phyloP scores from a whole-genome alignment of 2,797 vertebrate species.

The Austrolebias charrua region DNA sequence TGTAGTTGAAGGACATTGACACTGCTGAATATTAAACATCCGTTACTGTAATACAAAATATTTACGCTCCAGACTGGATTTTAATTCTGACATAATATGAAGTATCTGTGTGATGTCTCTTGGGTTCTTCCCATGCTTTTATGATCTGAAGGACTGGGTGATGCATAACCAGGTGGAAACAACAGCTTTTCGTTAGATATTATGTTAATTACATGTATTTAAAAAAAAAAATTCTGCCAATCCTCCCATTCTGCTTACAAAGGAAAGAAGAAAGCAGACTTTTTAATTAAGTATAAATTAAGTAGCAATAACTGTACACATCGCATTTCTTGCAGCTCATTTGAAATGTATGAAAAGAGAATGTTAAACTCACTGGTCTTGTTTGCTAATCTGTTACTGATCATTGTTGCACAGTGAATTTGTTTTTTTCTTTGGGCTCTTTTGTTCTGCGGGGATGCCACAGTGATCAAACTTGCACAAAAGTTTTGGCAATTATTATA shows the following conservation, averaged over 20 bases:
- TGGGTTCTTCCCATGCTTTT: slow-evolving; percentile 1
- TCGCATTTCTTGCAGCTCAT: too few relatives aligned
- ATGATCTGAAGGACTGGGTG: background rate
- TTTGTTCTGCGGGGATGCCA: too few relatives aligned
- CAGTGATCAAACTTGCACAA: too few relatives aligned
- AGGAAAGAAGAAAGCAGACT: background rate
- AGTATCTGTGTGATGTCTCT: slow-evolving; percentile 5
- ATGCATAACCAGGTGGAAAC: background rate
- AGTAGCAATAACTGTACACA: too few relatives aligned
- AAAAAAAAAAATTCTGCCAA: background rate
- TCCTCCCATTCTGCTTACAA: background rate
- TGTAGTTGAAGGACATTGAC: slow-evolving; percentile 42
- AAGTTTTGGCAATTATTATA: too few relatives aligned
- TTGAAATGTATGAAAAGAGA: too few relatives aligned
- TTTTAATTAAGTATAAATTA: too few relatives aligned
- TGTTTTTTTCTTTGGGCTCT: too few relatives aligned
- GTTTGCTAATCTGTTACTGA: background rate
- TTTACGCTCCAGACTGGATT: slow-evolving; percentile 30
- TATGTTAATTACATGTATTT: background rate
- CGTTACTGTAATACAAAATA: slow-evolving; percentile 29
- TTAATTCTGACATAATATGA: slow-evolving; percentile 9
- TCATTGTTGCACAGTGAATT: background rate
- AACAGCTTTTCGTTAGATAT: background rate
- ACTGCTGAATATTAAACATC: slow-evolving; percentile 38
- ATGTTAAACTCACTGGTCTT: background rate